These are phyloP conservation scores for Neelides folsomi DNA, from an alignment of 2,888 invertebrate genomes.

Conservation along the genomic window DNA sequence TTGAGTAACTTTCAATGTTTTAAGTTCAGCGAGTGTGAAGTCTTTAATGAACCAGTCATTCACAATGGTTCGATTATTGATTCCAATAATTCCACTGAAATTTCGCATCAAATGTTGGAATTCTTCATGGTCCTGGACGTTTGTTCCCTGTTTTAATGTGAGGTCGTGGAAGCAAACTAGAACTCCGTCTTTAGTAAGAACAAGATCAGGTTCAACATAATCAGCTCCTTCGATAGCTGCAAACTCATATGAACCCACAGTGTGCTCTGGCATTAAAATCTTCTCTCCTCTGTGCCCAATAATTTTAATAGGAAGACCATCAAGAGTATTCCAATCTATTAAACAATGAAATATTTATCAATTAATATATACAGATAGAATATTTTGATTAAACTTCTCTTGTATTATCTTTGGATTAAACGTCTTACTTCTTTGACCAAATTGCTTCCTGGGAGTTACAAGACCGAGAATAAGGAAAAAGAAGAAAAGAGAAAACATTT, in stretches of 20 bases:
- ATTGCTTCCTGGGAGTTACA: no score
- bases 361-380: not conserved
- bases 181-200: constrained; percentile 21
- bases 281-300: constrained; percentile 29
- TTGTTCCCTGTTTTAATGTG: constrained; percentile 16
- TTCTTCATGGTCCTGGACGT: constrained; percentile 15
- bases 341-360: not conserved
- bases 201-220: constrained; percentile 29
- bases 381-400: no score
- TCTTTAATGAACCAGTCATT: constrained; percentile 28
- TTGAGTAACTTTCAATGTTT: constrained; percentile 16
- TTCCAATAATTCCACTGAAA: constrained; percentile 14
- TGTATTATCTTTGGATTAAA: no score
- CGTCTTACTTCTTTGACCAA: no score
- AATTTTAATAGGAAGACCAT: constrained; percentile 11
- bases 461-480: no score
- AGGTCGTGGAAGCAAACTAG: constrained; percentile 30
- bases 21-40: constrained; percentile 20
- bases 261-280: constrained; percentile 27
- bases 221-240: constrained; percentile 25
- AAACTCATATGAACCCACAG: constrained; percentile 22
- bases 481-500: no score
- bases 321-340: constrained; percentile 11
- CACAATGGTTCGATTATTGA: constrained; percentile 8
- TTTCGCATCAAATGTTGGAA: constrained; percentile 15